phyloP scores from a whole-genome alignment of 2,113 vertebrate genomes.

The Cyanoliseus patagonus region DNA sequence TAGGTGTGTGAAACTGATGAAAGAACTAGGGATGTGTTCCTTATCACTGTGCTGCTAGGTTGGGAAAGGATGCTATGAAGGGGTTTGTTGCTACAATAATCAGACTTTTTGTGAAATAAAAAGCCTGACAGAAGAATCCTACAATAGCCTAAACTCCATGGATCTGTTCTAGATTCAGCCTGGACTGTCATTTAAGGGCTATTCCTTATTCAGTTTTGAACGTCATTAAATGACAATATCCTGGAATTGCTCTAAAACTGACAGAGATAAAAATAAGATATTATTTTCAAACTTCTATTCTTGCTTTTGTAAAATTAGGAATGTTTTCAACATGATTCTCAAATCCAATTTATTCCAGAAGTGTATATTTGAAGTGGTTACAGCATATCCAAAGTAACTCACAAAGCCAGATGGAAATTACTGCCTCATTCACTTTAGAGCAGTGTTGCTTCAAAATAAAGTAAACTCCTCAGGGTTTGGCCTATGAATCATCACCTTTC shows the following conservation, averaged over 20 bases:
- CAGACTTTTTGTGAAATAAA: background rate
- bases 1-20: background rate
- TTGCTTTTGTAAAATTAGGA: background rate
- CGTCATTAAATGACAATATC: background rate
- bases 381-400: background rate
- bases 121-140: background rate
- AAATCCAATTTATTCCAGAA: background rate
- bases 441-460: background rate
- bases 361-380: background rate
- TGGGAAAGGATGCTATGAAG: background rate
- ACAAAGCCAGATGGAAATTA: background rate
- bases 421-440: background rate
- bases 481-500: background rate
- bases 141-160: background rate
- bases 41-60: background rate
- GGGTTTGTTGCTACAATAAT: background rate
- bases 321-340: background rate
- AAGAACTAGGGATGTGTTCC: background rate
- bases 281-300: background rate
- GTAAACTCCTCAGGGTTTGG: background rate
- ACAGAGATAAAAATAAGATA: background rate
- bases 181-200: background rate
- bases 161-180: background rate
- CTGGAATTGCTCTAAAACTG: background rate
- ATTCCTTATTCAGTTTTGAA: background rate